Percentiles rank a stretch among this genome's conserved stretches.
These are phyloP conservation scores for Phrynocephalus vlangalii DNA, from an alignment of 2,797 vertebrate species.

Conservation along the genomic window DNA sequence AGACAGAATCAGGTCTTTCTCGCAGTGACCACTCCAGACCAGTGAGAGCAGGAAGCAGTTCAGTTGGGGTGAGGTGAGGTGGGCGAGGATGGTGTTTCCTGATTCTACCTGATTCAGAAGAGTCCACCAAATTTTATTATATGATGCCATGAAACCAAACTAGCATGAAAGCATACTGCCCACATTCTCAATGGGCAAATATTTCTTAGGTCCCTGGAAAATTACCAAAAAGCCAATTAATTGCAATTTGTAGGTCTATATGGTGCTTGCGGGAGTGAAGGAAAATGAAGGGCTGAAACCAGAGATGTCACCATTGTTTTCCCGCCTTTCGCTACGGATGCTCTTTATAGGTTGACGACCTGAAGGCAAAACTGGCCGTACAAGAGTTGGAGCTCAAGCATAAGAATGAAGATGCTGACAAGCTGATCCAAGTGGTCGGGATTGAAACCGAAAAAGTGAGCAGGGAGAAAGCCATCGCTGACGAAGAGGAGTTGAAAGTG, in stretches of 20 bases:
- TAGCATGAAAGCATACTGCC: neutral
- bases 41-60: neutral
- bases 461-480: constrained; percentile 78
- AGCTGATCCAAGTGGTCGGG: constrained; percentile 79
- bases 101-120: neutral
- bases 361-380: constrained; percentile 77
- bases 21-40: neutral
- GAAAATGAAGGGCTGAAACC: no score
- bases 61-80: neutral
- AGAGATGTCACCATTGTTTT: no score
- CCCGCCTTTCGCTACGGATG: neutral
- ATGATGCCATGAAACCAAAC: neutral
- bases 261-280: no score
- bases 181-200: neutral
- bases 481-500: constrained; percentile 79
- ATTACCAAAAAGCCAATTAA: neutral
- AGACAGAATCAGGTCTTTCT: neutral
- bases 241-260: neutral
- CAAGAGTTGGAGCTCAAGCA: constrained; percentile 78
- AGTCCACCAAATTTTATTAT: neutral
- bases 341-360: constrained; percentile 71
- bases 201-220: neutral
- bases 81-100: neutral
- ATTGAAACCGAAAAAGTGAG: constrained; percentile 78
- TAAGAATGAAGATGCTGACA: constrained; percentile 78